Conservation (phyloP, 1,140 invertebrate species). For the Hyles euphorbiae region DNA sequence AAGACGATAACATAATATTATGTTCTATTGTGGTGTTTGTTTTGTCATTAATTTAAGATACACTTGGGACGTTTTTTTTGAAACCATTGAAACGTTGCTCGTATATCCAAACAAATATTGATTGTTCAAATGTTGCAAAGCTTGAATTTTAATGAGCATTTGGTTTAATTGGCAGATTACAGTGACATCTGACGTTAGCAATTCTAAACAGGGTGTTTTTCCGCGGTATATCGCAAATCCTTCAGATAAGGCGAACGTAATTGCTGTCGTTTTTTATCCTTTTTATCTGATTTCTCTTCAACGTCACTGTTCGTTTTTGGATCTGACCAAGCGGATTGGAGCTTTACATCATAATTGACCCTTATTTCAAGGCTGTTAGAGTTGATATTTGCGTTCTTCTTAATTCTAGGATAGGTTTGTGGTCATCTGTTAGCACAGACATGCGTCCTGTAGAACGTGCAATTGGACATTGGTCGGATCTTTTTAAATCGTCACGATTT, state of each 20-base stretch:
- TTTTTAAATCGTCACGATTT: slow-evolving; percentile 63
- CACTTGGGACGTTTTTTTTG: no score
- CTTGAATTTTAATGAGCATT: slow-evolving; percentile 36
- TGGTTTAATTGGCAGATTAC: slow-evolving; percentile 62
- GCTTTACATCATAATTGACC: slow-evolving; percentile 16
- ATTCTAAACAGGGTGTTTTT: slow-evolving; percentile 30
- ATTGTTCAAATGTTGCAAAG: no score
- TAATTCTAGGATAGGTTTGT: slow-evolving; percentile 28
- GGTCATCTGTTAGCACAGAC: slow-evolving; percentile 64
- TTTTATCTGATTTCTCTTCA: slow-evolving; percentile 61
- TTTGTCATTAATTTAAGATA: no score
- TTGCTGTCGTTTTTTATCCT: slow-evolving; percentile 65
- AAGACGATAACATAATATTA: no score
- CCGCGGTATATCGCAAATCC: slow-evolving; percentile 21
- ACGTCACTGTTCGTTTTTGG: slow-evolving; percentile 28
- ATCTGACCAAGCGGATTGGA: slow-evolving; percentile 25
- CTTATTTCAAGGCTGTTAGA: slow-evolving; percentile 12
- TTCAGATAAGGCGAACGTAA: slow-evolving; percentile 58
- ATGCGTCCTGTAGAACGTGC: slow-evolving; percentile 64
- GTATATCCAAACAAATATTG: no score
- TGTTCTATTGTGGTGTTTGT: no score
- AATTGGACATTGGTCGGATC: slow-evolving; percentile 54
- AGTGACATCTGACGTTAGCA: slow-evolving; percentile 47
- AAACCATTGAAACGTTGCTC: no score
- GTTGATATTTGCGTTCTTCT: slow-evolving; percentile 16